Evolutionary conservation across 2,797 vertebrate species (phyloP).

Genomic region (Pangasius macronema): DNA sequence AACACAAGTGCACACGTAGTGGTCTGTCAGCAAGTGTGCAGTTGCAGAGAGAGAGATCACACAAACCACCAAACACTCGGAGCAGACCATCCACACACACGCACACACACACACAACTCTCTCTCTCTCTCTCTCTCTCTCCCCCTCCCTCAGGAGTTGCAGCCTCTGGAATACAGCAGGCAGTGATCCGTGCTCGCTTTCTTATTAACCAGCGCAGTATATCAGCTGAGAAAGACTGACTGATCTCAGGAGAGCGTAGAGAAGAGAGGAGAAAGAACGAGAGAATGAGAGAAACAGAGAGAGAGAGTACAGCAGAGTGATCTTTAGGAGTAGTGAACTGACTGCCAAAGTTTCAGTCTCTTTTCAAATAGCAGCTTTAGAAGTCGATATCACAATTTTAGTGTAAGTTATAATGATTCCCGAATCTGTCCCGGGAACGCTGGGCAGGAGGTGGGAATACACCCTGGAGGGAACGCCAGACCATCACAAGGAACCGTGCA

Average conservation of each 20-base stretch:
- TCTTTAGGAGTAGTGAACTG: not conserved
- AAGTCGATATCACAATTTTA: not conserved
- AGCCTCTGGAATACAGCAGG: conserved; percentile 13
- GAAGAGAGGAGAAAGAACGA: not conserved
- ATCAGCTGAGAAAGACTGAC: conserved; percentile 29
- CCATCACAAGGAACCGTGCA: not conserved
- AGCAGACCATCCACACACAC: not conserved
- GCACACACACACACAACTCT: not conserved
- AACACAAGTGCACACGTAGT: not conserved
- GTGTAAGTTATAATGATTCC: not conserved
- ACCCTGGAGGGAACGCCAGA: not conserved
- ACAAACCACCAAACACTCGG: not conserved
- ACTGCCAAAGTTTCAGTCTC: not conserved
- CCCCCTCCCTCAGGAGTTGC: not conserved
- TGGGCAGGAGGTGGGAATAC: not conserved
- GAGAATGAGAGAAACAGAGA: not conserved
- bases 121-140: not conserved
- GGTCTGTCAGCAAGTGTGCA: not conserved
- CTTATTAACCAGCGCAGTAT: conserved; percentile 31
- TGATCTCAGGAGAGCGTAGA: conserved; percentile 1
- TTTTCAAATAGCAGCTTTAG: not conserved
- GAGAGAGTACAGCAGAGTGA: not conserved
- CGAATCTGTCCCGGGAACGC: not conserved
- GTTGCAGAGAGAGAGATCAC: conserved; percentile 12
- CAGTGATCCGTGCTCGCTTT: conserved; percentile 1